Conservation (phyloP, 2,797 vertebrate genomes). For the Champsocephalus esox region DNA sequence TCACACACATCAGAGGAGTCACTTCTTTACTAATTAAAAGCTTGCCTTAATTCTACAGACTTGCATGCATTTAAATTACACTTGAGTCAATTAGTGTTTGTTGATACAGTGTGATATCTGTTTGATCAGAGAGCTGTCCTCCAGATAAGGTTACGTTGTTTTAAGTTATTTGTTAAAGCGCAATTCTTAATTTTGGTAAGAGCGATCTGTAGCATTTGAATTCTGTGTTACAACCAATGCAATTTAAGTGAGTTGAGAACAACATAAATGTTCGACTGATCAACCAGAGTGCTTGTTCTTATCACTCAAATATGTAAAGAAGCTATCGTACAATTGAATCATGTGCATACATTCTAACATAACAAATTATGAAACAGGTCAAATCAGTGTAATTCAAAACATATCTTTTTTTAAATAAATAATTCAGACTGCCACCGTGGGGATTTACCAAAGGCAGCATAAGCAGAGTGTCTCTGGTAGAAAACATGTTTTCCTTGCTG, state of each 20-base stretch:
- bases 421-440: slow-evolving; percentile 7
- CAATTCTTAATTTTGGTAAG: slow-evolving; percentile 30
- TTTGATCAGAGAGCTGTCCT: slow-evolving; percentile 64
- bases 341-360: background rate
- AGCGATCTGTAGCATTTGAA: slow-evolving; percentile 6
- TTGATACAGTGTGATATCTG: slow-evolving; percentile 64
- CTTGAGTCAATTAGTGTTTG: slow-evolving; percentile 68
- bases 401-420: slow-evolving; percentile 3
- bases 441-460: slow-evolving; percentile 31
- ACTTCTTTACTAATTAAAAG: slow-evolving; percentile 76
- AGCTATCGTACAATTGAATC: slow-evolving; percentile 1
- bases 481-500: slow-evolving; percentile 66
- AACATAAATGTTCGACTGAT: background rate
- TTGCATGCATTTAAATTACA: slow-evolving; percentile 76
- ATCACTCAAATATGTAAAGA: background rate
- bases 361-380: background rate
- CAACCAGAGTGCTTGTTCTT: background rate
- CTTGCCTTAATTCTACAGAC: slow-evolving; percentile 69
- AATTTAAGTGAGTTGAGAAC: background rate
- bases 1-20: slow-evolving; percentile 66
- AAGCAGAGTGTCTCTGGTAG: slow-evolving; percentile 38
- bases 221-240: background rate
- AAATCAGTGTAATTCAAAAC: background rate
- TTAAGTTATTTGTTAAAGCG: slow-evolving; percentile 26
- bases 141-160: slow-evolving; percentile 34